These are phyloP conservation scores for Aplysina aerophoba DNA, from an alignment of 37 sponge, comb jelly and placozoan genomes.

Conservation along the genomic window DNA sequence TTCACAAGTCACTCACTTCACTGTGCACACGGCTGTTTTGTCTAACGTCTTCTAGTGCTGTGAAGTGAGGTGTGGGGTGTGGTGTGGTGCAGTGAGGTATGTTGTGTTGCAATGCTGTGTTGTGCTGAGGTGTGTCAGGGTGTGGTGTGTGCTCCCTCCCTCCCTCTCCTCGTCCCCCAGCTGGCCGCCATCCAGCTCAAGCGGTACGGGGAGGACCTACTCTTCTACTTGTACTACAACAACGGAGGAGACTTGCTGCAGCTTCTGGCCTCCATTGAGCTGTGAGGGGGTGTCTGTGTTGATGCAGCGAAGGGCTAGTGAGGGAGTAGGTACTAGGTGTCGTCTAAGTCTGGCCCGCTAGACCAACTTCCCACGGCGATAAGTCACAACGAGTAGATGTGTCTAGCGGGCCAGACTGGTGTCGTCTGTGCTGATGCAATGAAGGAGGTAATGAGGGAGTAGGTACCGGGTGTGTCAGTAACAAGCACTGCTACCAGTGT, in stretches of 20 bases:
- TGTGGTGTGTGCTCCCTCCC: conserved; percentile 1
- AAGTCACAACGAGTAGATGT: no score
- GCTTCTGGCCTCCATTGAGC: conserved; percentile 85
- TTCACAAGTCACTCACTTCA: no score
- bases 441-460: neutral
- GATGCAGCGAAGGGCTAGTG: no score
- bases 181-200: conserved; percentile 81
- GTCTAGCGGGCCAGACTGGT: no score
- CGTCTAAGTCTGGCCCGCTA: no score
- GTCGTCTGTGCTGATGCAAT: neutral
- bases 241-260: conserved; percentile 95
- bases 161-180: conserved; percentile 8
- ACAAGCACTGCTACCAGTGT: neutral
- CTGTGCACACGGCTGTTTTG: no score
- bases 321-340: no score
- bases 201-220: conserved; percentile 89
- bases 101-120: neutral
- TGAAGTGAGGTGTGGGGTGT: no score
- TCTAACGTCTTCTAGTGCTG: no score
- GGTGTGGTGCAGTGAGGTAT: neutral
- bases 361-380: no score
- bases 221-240: conserved; percentile 94
- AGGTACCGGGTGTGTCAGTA: neutral
- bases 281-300: conserved; percentile 56
- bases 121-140: conserved; percentile 5